Base-by-base conservation (phyloP, 2,888 invertebrate genomes). In the Colostygia pectinataria region DNA sequence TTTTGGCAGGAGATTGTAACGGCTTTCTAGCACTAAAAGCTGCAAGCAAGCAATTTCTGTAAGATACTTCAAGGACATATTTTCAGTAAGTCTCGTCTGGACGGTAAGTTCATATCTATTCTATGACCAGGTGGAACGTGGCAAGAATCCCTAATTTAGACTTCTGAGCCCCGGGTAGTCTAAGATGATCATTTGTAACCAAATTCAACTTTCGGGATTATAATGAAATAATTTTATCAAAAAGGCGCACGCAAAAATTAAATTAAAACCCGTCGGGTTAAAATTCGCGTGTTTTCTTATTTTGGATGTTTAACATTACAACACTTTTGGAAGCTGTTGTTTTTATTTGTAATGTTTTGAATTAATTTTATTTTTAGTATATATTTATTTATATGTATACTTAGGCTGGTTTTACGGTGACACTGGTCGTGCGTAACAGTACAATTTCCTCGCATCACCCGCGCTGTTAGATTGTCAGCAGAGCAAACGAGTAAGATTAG, bases 221-320 rank as follows among this genome's bases (percentile, higher is more conserved):
- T 48, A 59, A 58, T 57, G 46, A 59, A 58, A 58, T 53, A 52
- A 57, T 59, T 57, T 57, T 55, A 43, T 44, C 31, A 47, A 40
- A 38, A 34, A 44, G 40, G 36, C 27, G 29, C 49, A 43, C 40
- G 40, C 34, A 31, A 50, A 41, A 36, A 50, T 50, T 50, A 39
- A 43, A 29, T 44, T 29, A 39, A 3, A 34, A 6, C 12, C 4
- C 8, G 29, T 24, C 39, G 29, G 39, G 49, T 49, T 41, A 36
- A 41, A 27, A 38, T 38, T 37, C 33, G 27, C 37, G 6, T 33
- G 23, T 28, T 41, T 37, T 31, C 25, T 37, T 49, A 33, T 49
- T 49, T 32, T 37, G 12, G 12, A 41, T 25, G 13, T 31, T 37
- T 25, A 18, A 29, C 25, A 37, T 29, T n/a, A n/a, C n/a, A 29